Base-by-base conservation (phyloP, 2,797 vertebrate species). In the Platyrinchus mystaceus region DNA sequence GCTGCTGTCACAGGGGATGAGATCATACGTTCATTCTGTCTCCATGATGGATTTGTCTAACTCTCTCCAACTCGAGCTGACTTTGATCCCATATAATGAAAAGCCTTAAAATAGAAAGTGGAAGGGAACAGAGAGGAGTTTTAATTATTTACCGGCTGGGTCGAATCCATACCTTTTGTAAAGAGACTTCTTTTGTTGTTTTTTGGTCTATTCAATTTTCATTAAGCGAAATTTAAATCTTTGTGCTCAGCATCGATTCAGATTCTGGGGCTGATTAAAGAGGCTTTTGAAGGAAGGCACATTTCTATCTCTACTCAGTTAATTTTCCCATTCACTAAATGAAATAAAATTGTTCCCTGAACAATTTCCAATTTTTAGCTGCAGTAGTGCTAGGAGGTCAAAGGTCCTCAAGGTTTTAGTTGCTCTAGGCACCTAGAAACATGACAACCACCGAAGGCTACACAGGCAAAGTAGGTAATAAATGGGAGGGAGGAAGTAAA, bases 11-110 rank as follows among this genome's bases (percentile, higher is more conserved):
- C 43, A 75, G 67, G 87, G 79, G 62, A 89, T 93, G 91, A 95
- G 64, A 82, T 93, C 89, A 92, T 82, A 93, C 55, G 37, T 90
- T 73, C 93, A 24, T 55, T 95, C 93, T 91, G 78, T 55, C 84
- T 86, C 68, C 0, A 5, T 87, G 83, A 93, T 95, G 77, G 87
- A 91, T 95, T 87, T 84, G 80, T 96, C 89, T 95, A 79, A 94
- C 88, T 93, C 88, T 58, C 71, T 97, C 74, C 90, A 94, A 77
- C 93, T 87, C 23, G 5, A 69, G 55, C 92, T 97, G 93, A 95
- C 94, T 97, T 97, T 94, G 86, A 91, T 95, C 84, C 89, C 64
- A 44, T 78, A 71, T 89, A 95, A 88, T 86, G 86, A 96, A 97
- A 96, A 93, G 76, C 62, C 87, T 84, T 82, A 87, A 78, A 94